These are phyloP conservation scores for Alentia gelatinosa DNA, from an alignment of 2,888 invertebrate genomes.

Conservation along the genomic window DNA sequence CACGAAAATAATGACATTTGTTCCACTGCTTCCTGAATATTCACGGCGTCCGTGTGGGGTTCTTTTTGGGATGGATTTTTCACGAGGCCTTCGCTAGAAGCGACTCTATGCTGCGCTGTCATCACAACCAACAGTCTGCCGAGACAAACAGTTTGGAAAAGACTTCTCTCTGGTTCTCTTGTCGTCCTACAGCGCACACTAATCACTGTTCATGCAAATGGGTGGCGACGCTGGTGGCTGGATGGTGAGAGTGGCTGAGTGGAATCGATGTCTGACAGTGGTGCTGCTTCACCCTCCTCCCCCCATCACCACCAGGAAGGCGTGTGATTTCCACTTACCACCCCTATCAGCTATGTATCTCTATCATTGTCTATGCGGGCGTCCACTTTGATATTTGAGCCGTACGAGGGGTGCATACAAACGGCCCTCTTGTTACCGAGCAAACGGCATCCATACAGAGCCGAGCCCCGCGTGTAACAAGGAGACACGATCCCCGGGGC, in stretches of 20 bases:
- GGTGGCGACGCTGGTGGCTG: not conserved
- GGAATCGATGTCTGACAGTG: not conserved
- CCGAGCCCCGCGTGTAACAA: not conserved
- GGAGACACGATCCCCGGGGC: not conserved
- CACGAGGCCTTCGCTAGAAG: not conserved
- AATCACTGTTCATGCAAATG: constrained; percentile 1
- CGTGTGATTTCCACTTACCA: constrained; percentile 11
- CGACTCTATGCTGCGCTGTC: not conserved
- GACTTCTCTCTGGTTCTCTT: not conserved
- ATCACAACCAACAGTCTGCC: not conserved
- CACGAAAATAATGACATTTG: not conserved
- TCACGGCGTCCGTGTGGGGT: not conserved
- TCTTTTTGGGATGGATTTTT: not conserved
- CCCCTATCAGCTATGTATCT: constrained; percentile 19
- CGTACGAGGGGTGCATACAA: not conserved
- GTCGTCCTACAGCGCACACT: not conserved
- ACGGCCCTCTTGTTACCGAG: constrained; percentile 25
- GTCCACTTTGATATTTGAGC: constrained; percentile 20
- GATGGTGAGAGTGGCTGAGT: not conserved
- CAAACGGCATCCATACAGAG: not conserved
- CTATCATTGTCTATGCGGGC: constrained; percentile 21
- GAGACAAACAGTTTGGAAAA: not conserved
- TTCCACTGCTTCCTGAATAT: not conserved
- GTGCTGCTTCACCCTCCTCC: not conserved
- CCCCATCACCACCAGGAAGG: not conserved